Evolutionary conservation across 2,113 vertebrate species (phyloP).

Genomic region (Hypanus sabinus): DNA sequence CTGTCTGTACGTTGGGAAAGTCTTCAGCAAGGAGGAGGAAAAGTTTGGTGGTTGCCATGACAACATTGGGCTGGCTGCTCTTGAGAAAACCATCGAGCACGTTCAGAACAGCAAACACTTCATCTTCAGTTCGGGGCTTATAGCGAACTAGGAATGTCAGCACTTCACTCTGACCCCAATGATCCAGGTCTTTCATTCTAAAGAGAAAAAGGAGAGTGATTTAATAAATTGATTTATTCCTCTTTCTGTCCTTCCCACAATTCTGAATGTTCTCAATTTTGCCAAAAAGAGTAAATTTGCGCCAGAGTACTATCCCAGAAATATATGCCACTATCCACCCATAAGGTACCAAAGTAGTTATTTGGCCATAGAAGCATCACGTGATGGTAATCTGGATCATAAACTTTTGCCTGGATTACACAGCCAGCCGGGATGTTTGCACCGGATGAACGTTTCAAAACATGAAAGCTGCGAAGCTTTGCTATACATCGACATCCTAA

Average conservation of each 20-base stretch:
- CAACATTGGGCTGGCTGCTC: slow-evolving; percentile 70
- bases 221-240: neutral
- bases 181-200: slow-evolving; percentile 81
- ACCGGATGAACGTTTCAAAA: neutral
- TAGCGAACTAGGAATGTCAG: slow-evolving; percentile 81
- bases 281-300: neutral
- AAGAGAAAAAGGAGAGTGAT: neutral
- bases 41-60: slow-evolving; percentile 80
- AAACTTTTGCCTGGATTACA: neutral
- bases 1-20: slow-evolving; percentile 73
- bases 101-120: slow-evolving; percentile 90
- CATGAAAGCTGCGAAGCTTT: neutral
- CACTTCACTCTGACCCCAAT: slow-evolving; percentile 90
- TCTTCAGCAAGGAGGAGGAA: slow-evolving; percentile 73
- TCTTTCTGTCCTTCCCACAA: neutral
- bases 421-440: neutral
- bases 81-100: slow-evolving; percentile 75
- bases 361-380: neutral
- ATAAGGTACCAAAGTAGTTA: neutral
- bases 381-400: neutral
- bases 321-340: no score
- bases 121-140: slow-evolving; percentile 73
- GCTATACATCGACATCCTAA: neutral
- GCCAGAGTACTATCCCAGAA: neutral
- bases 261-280: neutral